phyloP scores from a whole-genome alignment of 2,113 vertebrate species.

The Heloderma charlesbogerti region DNA sequence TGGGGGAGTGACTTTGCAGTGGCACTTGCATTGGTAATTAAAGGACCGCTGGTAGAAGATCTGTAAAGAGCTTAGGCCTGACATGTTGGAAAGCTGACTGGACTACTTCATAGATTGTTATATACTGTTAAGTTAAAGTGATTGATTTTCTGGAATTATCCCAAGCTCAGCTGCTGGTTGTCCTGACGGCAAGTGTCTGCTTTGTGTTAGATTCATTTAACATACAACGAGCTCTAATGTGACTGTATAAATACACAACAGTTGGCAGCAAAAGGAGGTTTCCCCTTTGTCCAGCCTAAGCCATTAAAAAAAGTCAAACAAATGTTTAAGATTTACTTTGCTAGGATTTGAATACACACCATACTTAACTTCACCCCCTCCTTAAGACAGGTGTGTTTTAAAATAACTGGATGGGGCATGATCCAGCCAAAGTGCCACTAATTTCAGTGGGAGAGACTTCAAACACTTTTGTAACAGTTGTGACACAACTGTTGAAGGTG shows the following conservation, averaged over 20 bases:
- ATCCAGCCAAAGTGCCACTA: neutral
- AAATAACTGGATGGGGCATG: neutral
- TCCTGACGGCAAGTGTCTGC: neutral
- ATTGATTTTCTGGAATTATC: neutral
- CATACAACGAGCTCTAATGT: neutral
- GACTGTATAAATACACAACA: neutral
- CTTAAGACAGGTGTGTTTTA: neutral
- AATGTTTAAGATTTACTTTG: conserved; percentile 8
- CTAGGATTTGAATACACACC: neutral
- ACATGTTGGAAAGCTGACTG: neutral
- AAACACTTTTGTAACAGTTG: conserved; percentile 1
- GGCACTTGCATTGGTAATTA: neutral
- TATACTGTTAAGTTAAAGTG: neutral
- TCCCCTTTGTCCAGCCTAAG: conserved; percentile 18
- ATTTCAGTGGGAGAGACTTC: neutral
- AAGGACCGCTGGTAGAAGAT: neutral
- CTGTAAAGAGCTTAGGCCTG: neutral
- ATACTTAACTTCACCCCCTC: neutral
- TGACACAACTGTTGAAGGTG: neutral
- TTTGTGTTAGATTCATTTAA: neutral
- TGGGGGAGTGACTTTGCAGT: neutral
- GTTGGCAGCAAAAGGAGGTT: neutral
- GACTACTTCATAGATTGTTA: neutral
- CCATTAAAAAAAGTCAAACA: conserved; percentile 31
- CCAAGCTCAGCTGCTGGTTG: neutral